phyloP scores from a whole-genome alignment of 1,140 invertebrate genomes.

The Campoletis sonorensis region DNA sequence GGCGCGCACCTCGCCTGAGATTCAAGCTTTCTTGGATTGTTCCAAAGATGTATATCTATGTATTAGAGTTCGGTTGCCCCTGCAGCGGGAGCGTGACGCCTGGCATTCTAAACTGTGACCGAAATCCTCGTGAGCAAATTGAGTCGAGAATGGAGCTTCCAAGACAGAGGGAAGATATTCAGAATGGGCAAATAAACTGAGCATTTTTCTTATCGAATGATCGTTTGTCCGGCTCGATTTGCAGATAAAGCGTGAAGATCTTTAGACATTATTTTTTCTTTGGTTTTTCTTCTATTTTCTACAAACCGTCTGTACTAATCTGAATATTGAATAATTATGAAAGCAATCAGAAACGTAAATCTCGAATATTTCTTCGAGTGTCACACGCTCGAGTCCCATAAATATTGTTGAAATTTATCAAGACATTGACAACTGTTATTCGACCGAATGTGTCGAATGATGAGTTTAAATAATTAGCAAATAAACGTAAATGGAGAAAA shows the following conservation, averaged over 20 bases:
- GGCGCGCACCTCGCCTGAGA: not conserved
- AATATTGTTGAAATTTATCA: too few relatives aligned
- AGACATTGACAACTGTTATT: too few relatives aligned
- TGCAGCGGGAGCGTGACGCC: constrained; percentile 39
- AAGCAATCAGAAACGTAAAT: too few relatives aligned
- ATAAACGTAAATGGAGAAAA: constrained; percentile 6
- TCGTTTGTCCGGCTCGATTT: not conserved
- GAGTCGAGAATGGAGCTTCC: constrained; percentile 29
- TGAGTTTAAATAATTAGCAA: not conserved
- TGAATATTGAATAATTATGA: too few relatives aligned
- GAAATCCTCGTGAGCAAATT: constrained; percentile 38
- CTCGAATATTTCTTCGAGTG: too few relatives aligned
- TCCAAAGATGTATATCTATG: not conserved
- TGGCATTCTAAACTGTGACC: constrained; percentile 35
- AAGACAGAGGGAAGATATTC: constrained; percentile 25
- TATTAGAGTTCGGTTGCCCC: constrained; percentile 23
- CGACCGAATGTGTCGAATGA: not conserved
- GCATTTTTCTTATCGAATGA: constrained; percentile 10
- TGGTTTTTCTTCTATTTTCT: too few relatives aligned
- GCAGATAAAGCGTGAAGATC: too few relatives aligned
- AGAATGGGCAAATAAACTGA: not conserved
- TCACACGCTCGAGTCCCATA: too few relatives aligned
- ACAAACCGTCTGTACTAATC: too few relatives aligned
- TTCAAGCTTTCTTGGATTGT: not conserved
- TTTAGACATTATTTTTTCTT: too few relatives aligned